Evolutionary conservation across 2,888 invertebrate genomes (phyloP).

Genomic region (Dendrolimus pini): DNA sequence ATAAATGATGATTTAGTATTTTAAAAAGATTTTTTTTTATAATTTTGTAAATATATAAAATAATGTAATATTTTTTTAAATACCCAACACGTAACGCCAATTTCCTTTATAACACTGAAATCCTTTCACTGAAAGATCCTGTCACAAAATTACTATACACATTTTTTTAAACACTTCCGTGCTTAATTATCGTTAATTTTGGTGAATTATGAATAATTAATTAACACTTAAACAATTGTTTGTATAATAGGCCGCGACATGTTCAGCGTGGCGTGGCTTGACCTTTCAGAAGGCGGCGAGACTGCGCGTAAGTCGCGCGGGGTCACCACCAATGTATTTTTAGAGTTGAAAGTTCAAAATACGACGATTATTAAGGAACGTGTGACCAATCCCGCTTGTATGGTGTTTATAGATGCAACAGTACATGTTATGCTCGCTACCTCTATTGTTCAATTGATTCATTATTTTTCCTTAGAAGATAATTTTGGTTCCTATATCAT

Average conservation of each 20-base stretch:
- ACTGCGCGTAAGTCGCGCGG: slow-evolving; percentile 68
- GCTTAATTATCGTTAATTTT: too few species aligned
- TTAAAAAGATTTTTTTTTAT: too few species aligned
- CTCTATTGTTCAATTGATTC: too few species aligned
- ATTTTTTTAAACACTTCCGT: too few species aligned
- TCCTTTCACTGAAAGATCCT: not conserved
- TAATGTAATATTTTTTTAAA: not conserved
- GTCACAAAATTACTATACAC: too few species aligned
- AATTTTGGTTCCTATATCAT: too few species aligned
- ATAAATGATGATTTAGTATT: too few species aligned
- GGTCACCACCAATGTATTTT: slow-evolving; percentile 73
- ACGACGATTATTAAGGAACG: slow-evolving; percentile 52
- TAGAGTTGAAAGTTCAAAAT: slow-evolving; percentile 78
- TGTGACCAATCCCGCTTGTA: slow-evolving; percentile 17
- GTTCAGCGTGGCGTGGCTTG: slow-evolving; percentile 53
- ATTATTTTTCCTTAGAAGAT: too few species aligned
- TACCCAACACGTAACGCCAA: not conserved
- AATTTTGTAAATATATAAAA: slow-evolving; percentile 1
- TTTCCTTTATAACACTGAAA: slow-evolving; percentile 3
- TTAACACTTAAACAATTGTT: slow-evolving; percentile 5
- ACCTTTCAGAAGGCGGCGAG: slow-evolving; percentile 69
- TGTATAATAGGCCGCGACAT: slow-evolving; percentile 38
- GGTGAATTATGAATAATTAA: not conserved
- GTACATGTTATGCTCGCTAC: too few species aligned
- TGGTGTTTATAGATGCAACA: slow-evolving; percentile 8